Evolutionary conservation across 2,797 vertebrate species (phyloP).

Genomic region (Diglossa cyanea): DNA sequence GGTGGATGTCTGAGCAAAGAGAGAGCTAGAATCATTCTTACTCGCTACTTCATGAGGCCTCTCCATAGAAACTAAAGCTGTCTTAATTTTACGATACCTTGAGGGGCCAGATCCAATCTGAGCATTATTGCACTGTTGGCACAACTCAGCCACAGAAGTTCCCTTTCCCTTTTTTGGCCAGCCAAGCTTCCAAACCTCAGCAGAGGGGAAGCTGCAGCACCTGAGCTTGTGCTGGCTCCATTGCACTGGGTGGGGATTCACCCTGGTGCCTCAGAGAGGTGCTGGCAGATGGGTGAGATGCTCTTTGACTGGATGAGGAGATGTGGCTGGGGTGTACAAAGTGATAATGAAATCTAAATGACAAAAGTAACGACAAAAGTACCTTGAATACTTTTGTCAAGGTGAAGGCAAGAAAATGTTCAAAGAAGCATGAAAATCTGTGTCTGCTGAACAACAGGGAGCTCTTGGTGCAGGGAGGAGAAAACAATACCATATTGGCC

Average conservation of each 20-base stretch:
- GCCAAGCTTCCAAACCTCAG: background rate
- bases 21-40: background rate
- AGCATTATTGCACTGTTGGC: background rate
- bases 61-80: background rate
- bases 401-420: background rate
- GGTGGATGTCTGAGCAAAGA: background rate
- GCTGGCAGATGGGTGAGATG: background rate
- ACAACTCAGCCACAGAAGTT: background rate
- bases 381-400: too few relatives aligned
- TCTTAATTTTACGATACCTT: background rate
- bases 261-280: too few relatives aligned
- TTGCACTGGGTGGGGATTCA: background rate
- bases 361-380: background rate
- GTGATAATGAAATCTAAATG: background rate
- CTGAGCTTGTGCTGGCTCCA: background rate
- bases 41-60: background rate
- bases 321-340: background rate
- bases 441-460: background rate
- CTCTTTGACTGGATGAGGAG: background rate
- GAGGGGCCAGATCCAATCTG: background rate
- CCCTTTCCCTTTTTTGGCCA: background rate
- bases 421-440: background rate
- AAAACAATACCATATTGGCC: background rate
- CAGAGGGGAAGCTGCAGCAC: background rate
- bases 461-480: background rate